Evolutionary conservation across 2,797 vertebrate genomes (phyloP).

Genomic region (Lerista edwardsae): DNA sequence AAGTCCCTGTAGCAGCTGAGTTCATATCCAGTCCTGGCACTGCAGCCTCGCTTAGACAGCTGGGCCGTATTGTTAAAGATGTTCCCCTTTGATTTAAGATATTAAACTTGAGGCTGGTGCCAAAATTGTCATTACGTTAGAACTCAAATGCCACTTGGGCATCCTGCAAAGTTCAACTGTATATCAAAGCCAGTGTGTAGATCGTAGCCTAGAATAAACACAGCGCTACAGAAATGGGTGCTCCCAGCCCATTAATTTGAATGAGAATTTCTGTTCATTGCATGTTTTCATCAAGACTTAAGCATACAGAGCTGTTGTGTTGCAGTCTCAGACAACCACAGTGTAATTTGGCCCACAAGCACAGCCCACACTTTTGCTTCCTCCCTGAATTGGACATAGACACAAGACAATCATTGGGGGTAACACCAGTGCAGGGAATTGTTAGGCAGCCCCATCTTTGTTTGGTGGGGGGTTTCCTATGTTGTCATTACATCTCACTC

Average conservation of each 20-base stretch:
- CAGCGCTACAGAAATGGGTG: not conserved
- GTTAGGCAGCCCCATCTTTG: not conserved
- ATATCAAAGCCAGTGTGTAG: not conserved
- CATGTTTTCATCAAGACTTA: constrained; percentile 1
- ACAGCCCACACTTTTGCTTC: not conserved
- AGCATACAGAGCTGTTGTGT: not conserved
- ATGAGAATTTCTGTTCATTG: not conserved
- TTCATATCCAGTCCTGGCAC: not conserved
- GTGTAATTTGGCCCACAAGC: not conserved
- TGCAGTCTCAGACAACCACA: not conserved
- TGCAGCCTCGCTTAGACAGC: not conserved
- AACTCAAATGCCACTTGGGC: not conserved
- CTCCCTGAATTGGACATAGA: not conserved
- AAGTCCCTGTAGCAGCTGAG: constrained; percentile 7
- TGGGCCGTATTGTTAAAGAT: constrained; percentile 4
- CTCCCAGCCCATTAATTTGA: constrained; percentile 1
- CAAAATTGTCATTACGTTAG: constrained; percentile 11
- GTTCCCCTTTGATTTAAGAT: constrained; percentile 13
- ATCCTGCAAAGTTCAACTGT: not conserved
- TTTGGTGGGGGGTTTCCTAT: not conserved
- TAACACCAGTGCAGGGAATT: not conserved
- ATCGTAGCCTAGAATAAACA: not conserved
- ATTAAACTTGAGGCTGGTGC: constrained; percentile 25
- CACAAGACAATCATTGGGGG: not conserved
- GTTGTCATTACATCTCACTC: not conserved